Base-by-base conservation (phyloP, 2,888 invertebrate species). In the Fabriciana adippe region DNA sequence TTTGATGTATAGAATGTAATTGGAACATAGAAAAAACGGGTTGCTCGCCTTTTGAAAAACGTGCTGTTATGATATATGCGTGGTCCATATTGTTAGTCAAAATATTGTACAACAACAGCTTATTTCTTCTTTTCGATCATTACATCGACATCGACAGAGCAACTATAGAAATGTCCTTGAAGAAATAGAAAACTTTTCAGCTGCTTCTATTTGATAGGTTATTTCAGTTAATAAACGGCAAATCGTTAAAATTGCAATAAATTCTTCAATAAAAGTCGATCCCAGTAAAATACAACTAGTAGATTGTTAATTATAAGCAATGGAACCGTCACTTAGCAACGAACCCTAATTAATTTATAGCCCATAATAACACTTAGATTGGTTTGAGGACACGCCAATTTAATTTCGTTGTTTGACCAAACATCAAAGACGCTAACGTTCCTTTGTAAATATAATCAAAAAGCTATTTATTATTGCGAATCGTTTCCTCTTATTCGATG, bases 281-380 rank as follows among this genome's bases (percentile, higher is more conserved):
- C 11, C n/a, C 50, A 53, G 60, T n/a, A 13, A 67, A 67, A 55
- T 35, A 64, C 26, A 35, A 65, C 35, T 41, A 41, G 35, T 41
- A 41, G 35, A 14, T 41, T 11, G 59, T 53, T 64, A 64, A 64
- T 59, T 59, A 63, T 18, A 59, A n/a, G 47, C 18, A 45, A 55
- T 54, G 16, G 21, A 11, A 45, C 35, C 48, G 64, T 54, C 50
- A 63, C 62, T 62, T 48, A 61, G 56, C 60, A 48, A 64, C 48
- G 47, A 41, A 16, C 56, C 31, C 53, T 66, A 57, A 70, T 70
- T 70, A 68, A 70, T 70, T 70, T 70, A 70, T 70, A 55, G 65
- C 50, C 48, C 51, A 59, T 63, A 63, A 68, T 66, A 61, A 61
- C 68, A 63, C 54, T 63, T 41, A 66, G 51, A 60, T 64, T 45